phyloP scores from a whole-genome alignment of 2,888 invertebrate species.

The Nomada ruficornis region DNA sequence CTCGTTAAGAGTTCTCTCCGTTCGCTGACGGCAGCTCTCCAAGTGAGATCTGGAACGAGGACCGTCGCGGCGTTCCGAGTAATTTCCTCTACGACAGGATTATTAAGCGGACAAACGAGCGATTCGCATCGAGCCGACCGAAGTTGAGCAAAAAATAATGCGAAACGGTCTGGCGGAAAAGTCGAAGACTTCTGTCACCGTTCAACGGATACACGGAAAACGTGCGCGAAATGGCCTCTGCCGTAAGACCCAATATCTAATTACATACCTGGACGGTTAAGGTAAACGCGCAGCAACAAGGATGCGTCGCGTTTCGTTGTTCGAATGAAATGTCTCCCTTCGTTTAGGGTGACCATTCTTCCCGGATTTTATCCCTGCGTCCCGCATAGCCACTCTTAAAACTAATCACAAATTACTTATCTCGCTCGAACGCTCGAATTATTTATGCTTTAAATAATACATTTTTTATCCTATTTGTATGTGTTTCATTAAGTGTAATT shows the following conservation, averaged over 20 bases:
- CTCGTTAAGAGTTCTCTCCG: conserved; percentile 6
- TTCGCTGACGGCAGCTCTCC: neutral
- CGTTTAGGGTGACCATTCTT: no score
- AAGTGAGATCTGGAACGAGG: neutral
- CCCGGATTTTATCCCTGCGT: no score
- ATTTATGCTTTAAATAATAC: no score
- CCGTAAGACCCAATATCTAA: neutral
- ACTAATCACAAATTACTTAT: no score
- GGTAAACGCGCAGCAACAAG: neutral
- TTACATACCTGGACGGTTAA: neutral
- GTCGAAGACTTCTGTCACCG: neutral
- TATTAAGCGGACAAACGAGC: conserved; percentile 34
- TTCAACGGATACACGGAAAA: no score
- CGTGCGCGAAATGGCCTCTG: neutral
- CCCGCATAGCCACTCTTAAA: no score
- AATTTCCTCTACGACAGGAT: conserved; percentile 30
- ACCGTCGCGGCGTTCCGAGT: neutral
- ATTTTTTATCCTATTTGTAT: no score
- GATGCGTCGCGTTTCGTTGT: neutral
- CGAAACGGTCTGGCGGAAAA: neutral
- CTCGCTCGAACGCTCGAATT: no score
- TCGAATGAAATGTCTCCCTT: neutral
- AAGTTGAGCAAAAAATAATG: neutral
- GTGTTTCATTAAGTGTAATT: no score
- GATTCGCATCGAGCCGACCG: conserved; percentile 6